These are phyloP conservation scores for Pheosia tremula DNA, from an alignment of 2,888 invertebrate genomes.

Conservation along the genomic window DNA sequence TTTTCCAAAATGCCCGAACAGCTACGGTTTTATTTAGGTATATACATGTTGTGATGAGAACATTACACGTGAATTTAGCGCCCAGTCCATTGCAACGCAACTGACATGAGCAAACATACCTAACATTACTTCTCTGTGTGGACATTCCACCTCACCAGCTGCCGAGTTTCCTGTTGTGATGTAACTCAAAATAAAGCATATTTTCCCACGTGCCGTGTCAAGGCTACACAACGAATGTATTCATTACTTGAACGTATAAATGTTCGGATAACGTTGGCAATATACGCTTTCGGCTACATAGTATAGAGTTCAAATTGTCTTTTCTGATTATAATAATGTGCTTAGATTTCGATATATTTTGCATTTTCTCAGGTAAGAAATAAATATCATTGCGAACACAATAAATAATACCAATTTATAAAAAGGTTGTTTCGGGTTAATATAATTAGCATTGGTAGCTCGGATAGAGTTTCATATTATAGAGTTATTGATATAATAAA, in stretches of 20 bases:
- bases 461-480: not conserved
- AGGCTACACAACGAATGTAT: not conserved
- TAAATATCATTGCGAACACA: slow-evolving; percentile 1
- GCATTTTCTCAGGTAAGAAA: not conserved
- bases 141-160: no score
- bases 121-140: no score
- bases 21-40: no score
- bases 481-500: not conserved
- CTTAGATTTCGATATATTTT: slow-evolving; percentile 1
- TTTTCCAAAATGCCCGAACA: no score
- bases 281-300: not conserved
- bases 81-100: no score
- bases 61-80: no score
- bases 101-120: no score
- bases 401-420: not conserved
- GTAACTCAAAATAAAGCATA: not conserved
- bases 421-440: not conserved
- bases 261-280: not conserved
- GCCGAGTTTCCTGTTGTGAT: slow-evolving; percentile 3
- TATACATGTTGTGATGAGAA: no score
- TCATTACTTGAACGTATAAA: not conserved
- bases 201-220: not conserved
- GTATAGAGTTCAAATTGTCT: not conserved
- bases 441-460: not conserved
- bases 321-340: not conserved